Evolutionary conservation across 2,888 invertebrate genomes (phyloP).

Genomic region (Drosophila maculinotata): DNA sequence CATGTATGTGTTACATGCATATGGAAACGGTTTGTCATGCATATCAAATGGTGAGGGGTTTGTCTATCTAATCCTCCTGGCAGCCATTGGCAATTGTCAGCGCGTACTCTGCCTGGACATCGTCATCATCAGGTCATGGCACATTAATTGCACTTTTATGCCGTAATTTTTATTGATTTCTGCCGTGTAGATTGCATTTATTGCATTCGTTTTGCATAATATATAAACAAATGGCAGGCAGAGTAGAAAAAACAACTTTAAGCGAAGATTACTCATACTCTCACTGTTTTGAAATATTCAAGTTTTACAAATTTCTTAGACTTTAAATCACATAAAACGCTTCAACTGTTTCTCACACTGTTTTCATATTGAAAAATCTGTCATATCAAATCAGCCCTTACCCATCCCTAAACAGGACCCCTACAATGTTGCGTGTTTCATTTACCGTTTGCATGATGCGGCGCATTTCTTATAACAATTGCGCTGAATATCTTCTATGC

Average conservation of each 20-base stretch:
- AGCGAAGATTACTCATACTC: neutral
- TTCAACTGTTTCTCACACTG: neutral
- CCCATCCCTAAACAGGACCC: constrained; percentile 9
- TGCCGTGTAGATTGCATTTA: constrained; percentile 24
- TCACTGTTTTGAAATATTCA: neutral
- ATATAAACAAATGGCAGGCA: neutral
- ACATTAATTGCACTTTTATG: constrained; percentile 74
- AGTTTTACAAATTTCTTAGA: too few species aligned
- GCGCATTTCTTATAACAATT: constrained; percentile 56
- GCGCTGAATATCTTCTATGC: constrained; percentile 5
- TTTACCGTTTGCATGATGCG: constrained; percentile 54
- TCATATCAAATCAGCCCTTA: constrained; percentile 36
- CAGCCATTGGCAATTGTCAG: constrained; percentile 51
- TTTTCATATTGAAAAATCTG: constrained; percentile 23
- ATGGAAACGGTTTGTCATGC: constrained; percentile 40
- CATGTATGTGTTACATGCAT: constrained; percentile 4
- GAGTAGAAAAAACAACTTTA: neutral
- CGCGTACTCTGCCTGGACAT: too few species aligned
- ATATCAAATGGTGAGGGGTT: constrained; percentile 41
- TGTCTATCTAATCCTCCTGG: constrained; percentile 28
- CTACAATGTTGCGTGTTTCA: constrained; percentile 45
- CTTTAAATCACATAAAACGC: too few species aligned
- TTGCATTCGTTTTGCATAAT: constrained; percentile 51
- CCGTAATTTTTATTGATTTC: constrained; percentile 69
- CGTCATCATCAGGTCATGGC: constrained; percentile 54